Evolutionary conservation across 1,140 invertebrate species (phyloP).

Genomic region (Thaumetopoea pityocampa): DNA sequence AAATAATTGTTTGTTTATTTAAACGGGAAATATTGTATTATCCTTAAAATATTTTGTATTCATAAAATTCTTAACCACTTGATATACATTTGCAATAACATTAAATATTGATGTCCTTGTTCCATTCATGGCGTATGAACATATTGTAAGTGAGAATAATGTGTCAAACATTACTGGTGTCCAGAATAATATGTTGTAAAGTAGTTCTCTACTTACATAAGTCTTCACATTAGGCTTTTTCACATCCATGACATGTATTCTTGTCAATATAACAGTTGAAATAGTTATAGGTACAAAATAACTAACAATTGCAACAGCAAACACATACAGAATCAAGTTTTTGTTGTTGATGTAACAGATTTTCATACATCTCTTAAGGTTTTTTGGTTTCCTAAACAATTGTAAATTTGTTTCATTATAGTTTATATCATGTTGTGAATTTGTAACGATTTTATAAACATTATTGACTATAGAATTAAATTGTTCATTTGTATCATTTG

Average conservation of each 20-base stretch:
- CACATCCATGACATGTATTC: slow-evolving; percentile 51
- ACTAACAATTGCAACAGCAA: slow-evolving; percentile 45
- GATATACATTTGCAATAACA: slow-evolving; percentile 64
- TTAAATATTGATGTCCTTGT: slow-evolving; percentile 51
- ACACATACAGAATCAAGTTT: slow-evolving; percentile 52
- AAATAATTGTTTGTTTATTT: slow-evolving; percentile 3
- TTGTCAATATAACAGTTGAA: slow-evolving; percentile 57
- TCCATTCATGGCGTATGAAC: slow-evolving; percentile 55
- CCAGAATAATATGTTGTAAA: slow-evolving; percentile 68
- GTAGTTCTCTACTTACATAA: slow-evolving; percentile 53
- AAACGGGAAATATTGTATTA: slow-evolving; percentile 44
- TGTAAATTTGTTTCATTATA: slow-evolving; percentile 36
- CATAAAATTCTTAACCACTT: slow-evolving; percentile 61
- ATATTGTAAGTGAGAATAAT: slow-evolving; percentile 57
- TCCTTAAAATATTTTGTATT: slow-evolving; percentile 65
- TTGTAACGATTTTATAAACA: slow-evolving; percentile 49
- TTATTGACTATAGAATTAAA: slow-evolving; percentile 44
- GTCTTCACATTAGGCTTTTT: slow-evolving; percentile 44
- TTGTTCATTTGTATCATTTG: slow-evolving; percentile 31
- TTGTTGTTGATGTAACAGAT: slow-evolving; percentile 59
- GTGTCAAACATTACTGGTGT: slow-evolving; percentile 65
- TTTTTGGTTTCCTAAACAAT: slow-evolving; percentile 39
- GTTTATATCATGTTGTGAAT: slow-evolving; percentile 45
- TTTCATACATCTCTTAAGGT: slow-evolving; percentile 40
- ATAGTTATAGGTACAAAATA: slow-evolving; percentile 65